phyloP scores from a whole-genome alignment of 2,797 vertebrate genomes.

The Crax fasciolata region DNA sequence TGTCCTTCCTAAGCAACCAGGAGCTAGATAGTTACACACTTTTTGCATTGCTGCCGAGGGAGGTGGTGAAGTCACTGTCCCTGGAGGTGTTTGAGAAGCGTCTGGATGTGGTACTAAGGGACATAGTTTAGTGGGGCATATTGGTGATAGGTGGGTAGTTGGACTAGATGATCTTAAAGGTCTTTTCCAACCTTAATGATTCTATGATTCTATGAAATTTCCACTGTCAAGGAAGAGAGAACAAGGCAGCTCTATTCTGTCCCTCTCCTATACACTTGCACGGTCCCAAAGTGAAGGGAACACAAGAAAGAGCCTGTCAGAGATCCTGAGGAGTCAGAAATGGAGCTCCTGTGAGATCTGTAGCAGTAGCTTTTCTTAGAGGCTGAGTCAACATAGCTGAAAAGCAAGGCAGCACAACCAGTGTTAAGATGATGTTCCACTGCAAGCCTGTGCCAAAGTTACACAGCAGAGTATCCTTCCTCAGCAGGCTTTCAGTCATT shows the following conservation, averaged over 20 bases:
- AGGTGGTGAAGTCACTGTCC: too few species aligned
- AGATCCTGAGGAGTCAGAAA: background rate
- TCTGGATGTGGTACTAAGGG: too few species aligned
- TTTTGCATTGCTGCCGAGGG: background rate
- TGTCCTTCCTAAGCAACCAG: background rate
- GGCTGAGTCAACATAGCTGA: background rate
- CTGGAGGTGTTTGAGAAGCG: too few species aligned
- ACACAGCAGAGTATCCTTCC: background rate
- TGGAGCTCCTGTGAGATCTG: background rate
- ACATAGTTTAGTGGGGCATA: too few species aligned
- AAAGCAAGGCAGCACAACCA: background rate
- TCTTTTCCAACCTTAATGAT: too few species aligned
- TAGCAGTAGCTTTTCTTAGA: constrained; percentile 40
- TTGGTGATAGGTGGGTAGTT: too few species aligned
- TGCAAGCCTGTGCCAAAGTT: background rate
- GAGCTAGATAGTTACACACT: background rate
- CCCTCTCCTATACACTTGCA: rapidly evolving
- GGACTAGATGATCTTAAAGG: too few species aligned
- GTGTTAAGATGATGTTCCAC: background rate
- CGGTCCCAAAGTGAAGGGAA: background rate
- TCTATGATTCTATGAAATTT: background rate
- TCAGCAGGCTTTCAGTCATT: background rate
- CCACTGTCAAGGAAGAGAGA: background rate
- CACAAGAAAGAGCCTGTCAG: background rate
- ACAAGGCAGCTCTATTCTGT: background rate